These are phyloP conservation scores for Drepana falcataria DNA, from an alignment of 2,888 invertebrate genomes.

Conservation along the genomic window DNA sequence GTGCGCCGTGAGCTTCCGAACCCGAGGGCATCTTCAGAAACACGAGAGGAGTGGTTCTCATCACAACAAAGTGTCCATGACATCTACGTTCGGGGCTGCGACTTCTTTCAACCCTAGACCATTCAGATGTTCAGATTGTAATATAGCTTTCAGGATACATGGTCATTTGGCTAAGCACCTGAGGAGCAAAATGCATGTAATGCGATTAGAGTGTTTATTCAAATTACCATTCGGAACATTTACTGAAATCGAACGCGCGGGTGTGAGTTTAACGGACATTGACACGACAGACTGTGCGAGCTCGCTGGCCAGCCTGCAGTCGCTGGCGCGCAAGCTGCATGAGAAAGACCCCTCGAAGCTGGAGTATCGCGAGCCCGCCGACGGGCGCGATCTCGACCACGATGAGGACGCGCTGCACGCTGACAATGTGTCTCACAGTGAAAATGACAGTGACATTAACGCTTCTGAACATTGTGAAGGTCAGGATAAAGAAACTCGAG, in stretches of 20 bases:
- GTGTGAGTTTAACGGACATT: slow-evolving; percentile 93
- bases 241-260: slow-evolving; percentile 94
- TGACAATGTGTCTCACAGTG: slow-evolving; percentile 62
- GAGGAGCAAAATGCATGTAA: slow-evolving; percentile 96
- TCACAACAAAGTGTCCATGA: slow-evolving; percentile 94
- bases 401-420: slow-evolving; percentile 66
- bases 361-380: slow-evolving; percentile 79
- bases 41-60: slow-evolving; percentile 95
- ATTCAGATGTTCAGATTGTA: slow-evolving; percentile 97
- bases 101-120: slow-evolving; percentile 95
- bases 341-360: slow-evolving; percentile 89
- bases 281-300: slow-evolving; percentile 98
- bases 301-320: slow-evolving; percentile 92
- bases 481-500: slow-evolving; percentile 63
- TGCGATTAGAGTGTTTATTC: slow-evolving; percentile 93
- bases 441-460: slow-evolving; percentile 70
- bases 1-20: slow-evolving; percentile 93
- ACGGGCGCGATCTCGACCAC: slow-evolving; percentile 30
- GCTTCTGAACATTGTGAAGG: slow-evolving; percentile 61
- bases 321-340: slow-evolving; percentile 87
- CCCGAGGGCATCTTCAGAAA: slow-evolving; percentile 94
- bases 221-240: slow-evolving; percentile 96
- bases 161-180: slow-evolving; percentile 98
- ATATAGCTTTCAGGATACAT: slow-evolving; percentile 96
- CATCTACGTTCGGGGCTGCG: slow-evolving; percentile 89